Conservation (phyloP, 2,797 vertebrate genomes). For the Sebastes aleutianus region DNA sequence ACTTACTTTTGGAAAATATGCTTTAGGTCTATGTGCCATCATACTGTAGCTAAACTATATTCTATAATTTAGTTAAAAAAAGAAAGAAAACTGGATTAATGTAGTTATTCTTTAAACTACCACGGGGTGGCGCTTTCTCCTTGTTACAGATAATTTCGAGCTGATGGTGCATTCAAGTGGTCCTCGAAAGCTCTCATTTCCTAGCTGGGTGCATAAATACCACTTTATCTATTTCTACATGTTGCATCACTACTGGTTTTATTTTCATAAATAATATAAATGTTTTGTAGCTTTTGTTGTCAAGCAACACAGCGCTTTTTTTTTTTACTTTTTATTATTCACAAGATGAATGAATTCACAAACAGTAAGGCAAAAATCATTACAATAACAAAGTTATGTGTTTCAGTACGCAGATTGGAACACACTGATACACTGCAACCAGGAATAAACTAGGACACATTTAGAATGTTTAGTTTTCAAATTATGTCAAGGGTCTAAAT, state of each 20-base stretch:
- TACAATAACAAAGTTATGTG: no score
- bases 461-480: no score
- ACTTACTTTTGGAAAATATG: not conserved
- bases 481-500: no score
- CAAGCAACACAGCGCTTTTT: no score
- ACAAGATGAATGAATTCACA: no score
- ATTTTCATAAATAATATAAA: not conserved
- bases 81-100: not conserved
- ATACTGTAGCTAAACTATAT: no score
- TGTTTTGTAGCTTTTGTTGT: not conserved
- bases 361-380: no score
- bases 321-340: no score
- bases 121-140: constrained; percentile 23
- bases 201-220: not conserved
- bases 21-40: not conserved
- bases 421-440: no score
- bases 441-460: no score
- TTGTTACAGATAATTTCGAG: not conserved
- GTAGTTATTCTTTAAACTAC: not conserved
- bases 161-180: not conserved
- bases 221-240: not conserved
- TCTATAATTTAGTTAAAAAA: not conserved
- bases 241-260: not conserved
- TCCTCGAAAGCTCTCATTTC: not conserved
- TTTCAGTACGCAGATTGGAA: no score